Conservation (phyloP, 2,113 vertebrate species). For the Dicentrarchus labrax region DNA sequence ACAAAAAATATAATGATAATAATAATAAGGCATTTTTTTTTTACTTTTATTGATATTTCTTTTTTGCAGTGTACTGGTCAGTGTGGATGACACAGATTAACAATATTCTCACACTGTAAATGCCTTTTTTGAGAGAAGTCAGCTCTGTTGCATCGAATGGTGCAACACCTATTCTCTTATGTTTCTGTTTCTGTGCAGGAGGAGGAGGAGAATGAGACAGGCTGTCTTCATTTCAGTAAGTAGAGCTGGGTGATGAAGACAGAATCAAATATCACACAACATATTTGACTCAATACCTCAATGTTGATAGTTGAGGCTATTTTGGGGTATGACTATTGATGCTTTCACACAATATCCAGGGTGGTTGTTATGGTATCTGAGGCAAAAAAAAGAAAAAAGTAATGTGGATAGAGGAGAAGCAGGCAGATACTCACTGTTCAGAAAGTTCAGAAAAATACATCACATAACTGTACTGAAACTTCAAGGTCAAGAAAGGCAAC, state of each 20-base stretch:
- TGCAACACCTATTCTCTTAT: conserved; percentile 31
- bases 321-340: conserved; percentile 17
- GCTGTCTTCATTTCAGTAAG: neutral
- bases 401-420: neutral
- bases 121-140: neutral
- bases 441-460: conserved; percentile 13
- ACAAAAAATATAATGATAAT: too few relatives aligned
- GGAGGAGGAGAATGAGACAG: conserved; percentile 5
- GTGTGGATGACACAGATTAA: neutral
- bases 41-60: too few relatives aligned
- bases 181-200: neutral
- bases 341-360: conserved; percentile 20
- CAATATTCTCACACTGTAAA: neutral
- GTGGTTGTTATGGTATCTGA: conserved; percentile 7
- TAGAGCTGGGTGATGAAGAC: conserved; percentile 7
- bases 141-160: conserved; percentile 42
- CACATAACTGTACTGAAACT: neutral
- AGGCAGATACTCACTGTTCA: neutral
- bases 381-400: neutral
- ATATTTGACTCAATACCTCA: conserved; percentile 1
- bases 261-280: conserved; percentile 20
- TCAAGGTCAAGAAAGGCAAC: neutral
- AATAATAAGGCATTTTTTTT: too few relatives aligned
- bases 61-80: too few relatives aligned
- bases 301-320: conserved; percentile 9